Evolutionary conservation across 2,888 invertebrate species (phyloP), one percentile per base, ranked within the genome.

Genomic region (Catocala fraxini): DNA sequence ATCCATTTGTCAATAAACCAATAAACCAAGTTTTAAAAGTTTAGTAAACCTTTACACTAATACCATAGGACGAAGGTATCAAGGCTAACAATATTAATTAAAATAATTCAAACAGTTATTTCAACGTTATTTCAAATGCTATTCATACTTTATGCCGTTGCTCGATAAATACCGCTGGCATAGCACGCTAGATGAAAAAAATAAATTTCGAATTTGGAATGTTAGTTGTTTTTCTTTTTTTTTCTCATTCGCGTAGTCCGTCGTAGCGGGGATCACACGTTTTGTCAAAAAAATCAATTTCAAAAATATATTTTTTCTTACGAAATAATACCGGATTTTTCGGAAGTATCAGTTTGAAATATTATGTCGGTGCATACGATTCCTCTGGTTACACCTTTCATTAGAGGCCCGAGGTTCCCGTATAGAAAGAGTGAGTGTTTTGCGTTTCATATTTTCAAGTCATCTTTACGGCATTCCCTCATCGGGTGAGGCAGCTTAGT

Each of bases 291-390:
- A 51, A 73, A 68, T 68, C 72, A 72, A 60, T 79, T 62, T 68
- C 68, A 68, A 71, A 69, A 56, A 39, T 43, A 61, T 41, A 43
- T 53, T 58, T 63, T 57, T 62, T 51, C 12, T 60, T 78, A 62
- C 62, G 59, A 45, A 63, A 42, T 62, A 65, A 65, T 58, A 59
- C 53, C 54, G 56, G 11, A 41, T 71, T 70, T 73, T 68, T 65
- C 43, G 70, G 64, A 63, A 64, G 63, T 66, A 66, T 64, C 62
- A 46, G 68, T 78, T 71, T 65, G 61, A 69, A 80, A 83, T 88
- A 91, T 88, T 87, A 94, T 94, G 92, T 93, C 93, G 84, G 92
- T 93, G 85, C 93, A 93, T 82, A 93, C 93, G 53, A 92, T 93
- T 69, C 93, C 93, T 67, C 81, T 93, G 82, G 89, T 93, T 70